Conservation (phyloP, 2,797 vertebrate genomes). For the Schizopygopsis pylzovi region DNA sequence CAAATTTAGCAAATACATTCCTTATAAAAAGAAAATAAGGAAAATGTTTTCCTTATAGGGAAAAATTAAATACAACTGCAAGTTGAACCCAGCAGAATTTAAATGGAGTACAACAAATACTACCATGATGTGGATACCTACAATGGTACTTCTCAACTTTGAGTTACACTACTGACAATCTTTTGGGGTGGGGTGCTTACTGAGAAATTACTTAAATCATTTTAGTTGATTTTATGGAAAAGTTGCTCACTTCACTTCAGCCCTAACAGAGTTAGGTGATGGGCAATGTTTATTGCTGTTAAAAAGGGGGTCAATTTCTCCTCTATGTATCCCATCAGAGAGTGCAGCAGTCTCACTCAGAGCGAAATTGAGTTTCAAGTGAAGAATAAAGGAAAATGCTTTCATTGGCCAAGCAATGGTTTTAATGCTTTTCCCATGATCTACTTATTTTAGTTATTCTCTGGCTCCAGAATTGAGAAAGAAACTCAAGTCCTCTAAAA, state of each 20-base stretch:
- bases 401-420: conserved; percentile 20
- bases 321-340: conserved; percentile 58
- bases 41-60: too few relatives aligned
- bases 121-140: too few relatives aligned
- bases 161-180: too few relatives aligned
- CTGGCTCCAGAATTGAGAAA: conserved; percentile 25
- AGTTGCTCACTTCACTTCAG: background rate
- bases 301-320: conserved; percentile 66
- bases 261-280: background rate
- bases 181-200: background rate
- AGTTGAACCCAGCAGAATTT: too few relatives aligned
- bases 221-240: background rate
- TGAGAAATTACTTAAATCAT: background rate
- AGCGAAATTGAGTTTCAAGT: conserved; percentile 68
- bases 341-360: conserved; percentile 46
- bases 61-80: too few relatives aligned
- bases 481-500: conserved; percentile 36
- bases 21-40: too few relatives aligned
- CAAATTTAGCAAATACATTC: too few relatives aligned
- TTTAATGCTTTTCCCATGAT: conserved; percentile 21
- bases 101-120: too few relatives aligned
- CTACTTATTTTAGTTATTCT: conserved; percentile 38
- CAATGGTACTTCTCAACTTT: too few relatives aligned
- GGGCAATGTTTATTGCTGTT: conserved; percentile 68
- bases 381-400: conserved; percentile 13